Evolutionary conservation across 2,888 invertebrate species (phyloP).

Genomic region (Athalia circularis): DNA sequence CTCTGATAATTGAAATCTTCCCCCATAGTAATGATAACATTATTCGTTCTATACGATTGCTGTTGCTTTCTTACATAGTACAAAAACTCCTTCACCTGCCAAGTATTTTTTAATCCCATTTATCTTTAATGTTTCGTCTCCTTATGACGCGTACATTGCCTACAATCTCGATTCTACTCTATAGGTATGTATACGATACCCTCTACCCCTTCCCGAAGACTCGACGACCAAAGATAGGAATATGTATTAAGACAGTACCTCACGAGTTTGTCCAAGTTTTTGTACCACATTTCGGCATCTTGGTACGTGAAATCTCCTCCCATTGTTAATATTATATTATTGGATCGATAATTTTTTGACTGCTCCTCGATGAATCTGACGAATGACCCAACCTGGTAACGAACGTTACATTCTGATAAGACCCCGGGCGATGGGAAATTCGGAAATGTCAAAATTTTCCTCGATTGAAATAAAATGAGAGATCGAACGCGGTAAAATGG

Average conservation of each 20-base stretch:
- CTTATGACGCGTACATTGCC: neutral
- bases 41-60: constrained; percentile 79
- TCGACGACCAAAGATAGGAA: neutral
- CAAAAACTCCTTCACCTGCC: constrained; percentile 79
- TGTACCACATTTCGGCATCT: constrained; percentile 87
- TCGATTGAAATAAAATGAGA: no score
- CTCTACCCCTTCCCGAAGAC: neutral
- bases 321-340: constrained; percentile 91
- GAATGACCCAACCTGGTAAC: constrained; percentile 73
- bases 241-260: constrained; percentile 72
- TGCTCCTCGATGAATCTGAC: constrained; percentile 77
- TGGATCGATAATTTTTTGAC: constrained; percentile 79
- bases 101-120: constrained; percentile 41
- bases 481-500: neutral
- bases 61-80: constrained; percentile 77
- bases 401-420: constrained; percentile 17
- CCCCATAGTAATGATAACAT: constrained; percentile 94
- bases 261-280: constrained; percentile 91
- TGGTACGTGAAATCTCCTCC: constrained; percentile 94
- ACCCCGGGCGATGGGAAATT: neutral
- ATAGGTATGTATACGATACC: neutral
- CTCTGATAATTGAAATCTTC: constrained; percentile 92
- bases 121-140: neutral
- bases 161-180: neutral
- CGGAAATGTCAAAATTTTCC: no score